phyloP scores from a whole-genome alignment of 1,140 invertebrate genomes.

The Euura saliciscinereae region DNA sequence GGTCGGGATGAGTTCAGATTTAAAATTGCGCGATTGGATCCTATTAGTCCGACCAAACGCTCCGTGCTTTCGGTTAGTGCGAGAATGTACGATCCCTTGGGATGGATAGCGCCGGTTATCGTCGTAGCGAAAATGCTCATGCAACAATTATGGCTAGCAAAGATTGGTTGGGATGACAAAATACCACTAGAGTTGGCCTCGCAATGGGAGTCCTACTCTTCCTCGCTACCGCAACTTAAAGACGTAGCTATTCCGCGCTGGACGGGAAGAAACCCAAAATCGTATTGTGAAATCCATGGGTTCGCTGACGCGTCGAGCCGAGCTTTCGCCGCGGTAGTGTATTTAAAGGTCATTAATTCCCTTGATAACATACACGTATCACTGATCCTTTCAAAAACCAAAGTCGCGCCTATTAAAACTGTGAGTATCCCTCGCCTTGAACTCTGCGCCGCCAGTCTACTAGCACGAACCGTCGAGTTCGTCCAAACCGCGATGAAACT shows the following conservation, averaged over 20 bases:
- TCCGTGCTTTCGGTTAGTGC: slow-evolving; percentile 39
- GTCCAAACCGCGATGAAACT: too few species aligned
- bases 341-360: slow-evolving; percentile 11
- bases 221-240: slow-evolving; percentile 6
- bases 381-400: slow-evolving; percentile 21
- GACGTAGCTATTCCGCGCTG: slow-evolving; percentile 19
- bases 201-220: slow-evolving; percentile 22
- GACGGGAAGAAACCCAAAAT: background rate
- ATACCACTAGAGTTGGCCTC: slow-evolving; percentile 24
- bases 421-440: slow-evolving; percentile 22
- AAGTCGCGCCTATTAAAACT: slow-evolving; percentile 30
- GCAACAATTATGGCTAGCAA: slow-evolving; percentile 38
- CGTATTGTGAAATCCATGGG: slow-evolving; percentile 26
- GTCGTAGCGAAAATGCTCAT: slow-evolving; percentile 43
- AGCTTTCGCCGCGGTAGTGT: slow-evolving; percentile 30
- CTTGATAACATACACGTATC: background rate
- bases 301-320: slow-evolving; percentile 35
- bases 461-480: slow-evolving; percentile 15
- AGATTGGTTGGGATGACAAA: slow-evolving; percentile 42
- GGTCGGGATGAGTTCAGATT: too few species aligned
- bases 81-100: slow-evolving; percentile 42
- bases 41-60: slow-evolving; percentile 23
- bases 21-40: too few species aligned
- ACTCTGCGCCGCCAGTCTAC: slow-evolving; percentile 14
- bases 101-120: slow-evolving; percentile 41